Conservation (phyloP, 2,888 invertebrate species). For the Parascotia fuliginaria region DNA sequence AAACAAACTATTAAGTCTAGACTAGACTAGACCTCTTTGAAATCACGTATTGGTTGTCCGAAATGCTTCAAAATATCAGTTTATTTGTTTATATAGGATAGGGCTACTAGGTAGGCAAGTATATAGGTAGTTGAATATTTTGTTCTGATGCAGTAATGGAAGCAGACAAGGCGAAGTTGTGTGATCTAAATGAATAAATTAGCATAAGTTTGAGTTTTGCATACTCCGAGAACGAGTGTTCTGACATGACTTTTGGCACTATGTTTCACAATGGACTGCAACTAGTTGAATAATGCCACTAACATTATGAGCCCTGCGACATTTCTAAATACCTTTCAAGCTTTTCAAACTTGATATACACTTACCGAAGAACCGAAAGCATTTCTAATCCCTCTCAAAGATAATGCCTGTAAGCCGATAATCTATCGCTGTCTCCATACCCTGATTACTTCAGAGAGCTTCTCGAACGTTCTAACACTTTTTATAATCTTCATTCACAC, state of each 20-base stretch:
- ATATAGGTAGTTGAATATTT: too few relatives aligned
- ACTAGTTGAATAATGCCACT: not conserved
- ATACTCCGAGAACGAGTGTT: too few relatives aligned
- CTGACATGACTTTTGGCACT: too few relatives aligned
- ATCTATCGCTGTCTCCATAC: conserved; percentile 27
- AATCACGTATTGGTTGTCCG: not conserved
- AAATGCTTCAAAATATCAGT: not conserved
- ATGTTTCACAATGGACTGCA: too few relatives aligned
- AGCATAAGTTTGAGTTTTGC: too few relatives aligned
- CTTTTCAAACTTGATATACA: conserved; percentile 26
- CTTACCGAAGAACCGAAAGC: conserved; percentile 27
- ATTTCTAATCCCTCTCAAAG: conserved; percentile 32
- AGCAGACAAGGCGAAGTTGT: too few relatives aligned
- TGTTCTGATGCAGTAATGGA: too few relatives aligned
- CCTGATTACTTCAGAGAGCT: conserved; percentile 26
- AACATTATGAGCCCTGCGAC: not conserved
- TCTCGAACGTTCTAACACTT: conserved; percentile 44
- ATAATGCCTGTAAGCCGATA: conserved; percentile 38
- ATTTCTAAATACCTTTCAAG: conserved; percentile 7
- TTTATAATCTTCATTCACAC: conserved; percentile 48
- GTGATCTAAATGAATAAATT: too few relatives aligned
- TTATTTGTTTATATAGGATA: not conserved
- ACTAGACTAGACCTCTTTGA: not conserved
- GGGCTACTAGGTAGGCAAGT: not conserved
- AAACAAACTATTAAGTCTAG: too few relatives aligned